Evolutionary conservation across 2,888 invertebrate genomes (phyloP).

Genomic region (Spodoptera littoralis): DNA sequence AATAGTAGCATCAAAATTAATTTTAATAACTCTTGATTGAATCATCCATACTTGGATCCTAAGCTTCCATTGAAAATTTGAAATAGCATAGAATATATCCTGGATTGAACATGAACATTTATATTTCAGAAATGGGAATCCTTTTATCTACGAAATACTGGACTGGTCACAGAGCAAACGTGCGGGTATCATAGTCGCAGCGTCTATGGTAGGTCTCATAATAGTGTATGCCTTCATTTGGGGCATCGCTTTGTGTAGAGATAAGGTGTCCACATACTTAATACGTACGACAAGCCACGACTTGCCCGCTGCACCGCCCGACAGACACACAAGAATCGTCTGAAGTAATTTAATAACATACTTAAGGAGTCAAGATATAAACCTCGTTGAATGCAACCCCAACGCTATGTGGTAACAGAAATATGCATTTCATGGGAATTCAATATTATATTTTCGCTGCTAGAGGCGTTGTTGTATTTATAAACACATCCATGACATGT

Average conservation of each 20-base stretch:
- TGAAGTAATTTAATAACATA: slow-evolving; percentile 33
- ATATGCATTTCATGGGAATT: background rate
- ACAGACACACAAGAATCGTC: slow-evolving; percentile 58
- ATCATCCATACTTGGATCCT: too few species aligned
- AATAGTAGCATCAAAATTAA: too few species aligned
- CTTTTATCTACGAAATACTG: slow-evolving; percentile 92
- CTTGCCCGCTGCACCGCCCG: slow-evolving; percentile 68
- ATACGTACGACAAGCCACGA: slow-evolving; percentile 73
- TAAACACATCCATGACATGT: background rate
- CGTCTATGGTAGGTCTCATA: slow-evolving; percentile 68
- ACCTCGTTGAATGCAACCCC: slow-evolving; percentile 13
- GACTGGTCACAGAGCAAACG: slow-evolving; percentile 92
- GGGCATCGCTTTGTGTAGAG: slow-evolving; percentile 69
- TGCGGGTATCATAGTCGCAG: slow-evolving; percentile 82
- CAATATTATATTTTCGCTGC: too few species aligned
- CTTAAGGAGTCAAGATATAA: slow-evolving; percentile 19
- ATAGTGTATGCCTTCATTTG: slow-evolving; percentile 71
- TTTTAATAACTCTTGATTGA: too few species aligned
- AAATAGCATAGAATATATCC: too few species aligned
- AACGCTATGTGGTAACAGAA: background rate
- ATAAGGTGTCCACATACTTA: slow-evolving; percentile 66
- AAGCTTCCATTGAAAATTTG: too few species aligned
- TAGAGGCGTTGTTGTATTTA: too few species aligned
- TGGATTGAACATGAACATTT: background rate
- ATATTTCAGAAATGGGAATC: slow-evolving; percentile 86